Evolutionary conservation across 2,797 vertebrate species (phyloP).

Genomic region (Selene dorsalis): DNA sequence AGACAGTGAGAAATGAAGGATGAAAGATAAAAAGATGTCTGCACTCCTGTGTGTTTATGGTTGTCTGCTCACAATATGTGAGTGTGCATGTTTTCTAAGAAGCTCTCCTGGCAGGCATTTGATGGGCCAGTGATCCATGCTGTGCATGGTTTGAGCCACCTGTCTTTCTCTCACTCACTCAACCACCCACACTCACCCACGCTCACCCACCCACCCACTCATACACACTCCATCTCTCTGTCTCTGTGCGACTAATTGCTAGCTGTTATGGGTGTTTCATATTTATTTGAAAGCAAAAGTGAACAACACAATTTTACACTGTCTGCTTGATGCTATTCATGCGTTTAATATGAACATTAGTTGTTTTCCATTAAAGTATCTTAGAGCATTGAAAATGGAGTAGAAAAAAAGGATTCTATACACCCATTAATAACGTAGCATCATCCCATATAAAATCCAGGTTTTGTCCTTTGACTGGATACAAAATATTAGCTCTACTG

Average conservation of each 20-base stretch:
- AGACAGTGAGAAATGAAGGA: neutral
- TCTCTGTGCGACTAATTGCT: conserved; percentile 5
- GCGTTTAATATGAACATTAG: neutral
- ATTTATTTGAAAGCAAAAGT: neutral
- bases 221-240: neutral
- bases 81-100: conserved; percentile 53
- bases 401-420: neutral
- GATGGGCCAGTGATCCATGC: conserved; percentile 63
- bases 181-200: neutral
- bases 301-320: neutral
- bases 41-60: conserved; percentile 37
- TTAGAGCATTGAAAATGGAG: neutral
- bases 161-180: conserved; percentile 37
- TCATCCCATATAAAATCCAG: neutral
- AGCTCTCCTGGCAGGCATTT: conserved; percentile 66
- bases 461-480: neutral
- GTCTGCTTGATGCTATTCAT: neutral
- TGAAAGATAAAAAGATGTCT: conserved; percentile 22
- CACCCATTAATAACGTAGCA: neutral
- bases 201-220: conserved; percentile 6
- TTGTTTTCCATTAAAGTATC: neutral
- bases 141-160: conserved; percentile 66
- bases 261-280: conserved; percentile 1
- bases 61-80: conserved; percentile 55
- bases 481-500: neutral